Evolutionary conservation across 2,113 vertebrate species (phyloP), one percentile per base, ranked within the genome.

Genomic region (Hiodon alosoides): DNA sequence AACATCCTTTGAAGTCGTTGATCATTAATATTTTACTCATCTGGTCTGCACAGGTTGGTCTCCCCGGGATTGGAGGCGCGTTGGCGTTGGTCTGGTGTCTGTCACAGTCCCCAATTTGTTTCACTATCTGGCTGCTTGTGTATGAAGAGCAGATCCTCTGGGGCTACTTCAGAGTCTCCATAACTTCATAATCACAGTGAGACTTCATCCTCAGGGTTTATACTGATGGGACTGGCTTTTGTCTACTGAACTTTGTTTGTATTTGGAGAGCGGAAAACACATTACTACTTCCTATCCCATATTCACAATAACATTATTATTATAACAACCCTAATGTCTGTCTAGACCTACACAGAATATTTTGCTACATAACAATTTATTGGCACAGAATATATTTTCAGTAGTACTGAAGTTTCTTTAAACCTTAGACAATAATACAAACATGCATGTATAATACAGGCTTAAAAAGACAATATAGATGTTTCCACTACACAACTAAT

Each of bases 21-120:
- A 71, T 76, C 74, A 76, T 76, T 76, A 76, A 76, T 71, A 76
- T 76, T 76, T 76, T 71, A 76, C 59, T 76, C 57, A 74, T 67
- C 48, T 69, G 60, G 66, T 67, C 74, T 61, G 74, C 55, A 61
- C 74, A 76, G 74, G 67, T 76, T 61, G 66, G 66, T 69, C 74
- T 61, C 67, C 57, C 31, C 51, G 74, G 66, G 74, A n/a, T 52
- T 31, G 16, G 16, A 9, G 50, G 64, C 17, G 55, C 47, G 51
- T 61, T 69, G 74, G 52, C 68, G 62, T 64, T 50, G 64, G 48
- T 70, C 68, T 61, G n/a, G 61, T 64, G 67, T 76, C 67, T 76
- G 75, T 76, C 75, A 76, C 16, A 61, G 48, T 55, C 67, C 31
- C 75, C 75, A 70, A 71, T 76, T 71, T 76, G 67, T 70, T 70